A percentile compares a stretch with the other conserved stretches of the same genome.
These are phyloP conservation scores for Scomber japonicus DNA, from an alignment of 2,113 vertebrate genomes.

Conservation along the genomic window DNA sequence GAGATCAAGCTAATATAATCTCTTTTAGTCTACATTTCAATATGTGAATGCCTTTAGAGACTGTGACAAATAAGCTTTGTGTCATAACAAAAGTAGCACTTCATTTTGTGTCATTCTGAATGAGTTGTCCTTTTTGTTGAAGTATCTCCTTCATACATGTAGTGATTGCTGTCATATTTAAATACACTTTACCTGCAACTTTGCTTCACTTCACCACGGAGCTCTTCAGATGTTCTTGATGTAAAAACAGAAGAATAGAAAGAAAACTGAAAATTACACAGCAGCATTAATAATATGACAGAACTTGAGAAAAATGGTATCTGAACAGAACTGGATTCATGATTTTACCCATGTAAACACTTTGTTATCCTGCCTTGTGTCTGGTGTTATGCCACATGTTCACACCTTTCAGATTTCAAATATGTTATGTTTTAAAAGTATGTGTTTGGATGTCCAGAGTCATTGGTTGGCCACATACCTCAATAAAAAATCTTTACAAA, in stretches of 20 bases:
- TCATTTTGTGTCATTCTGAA: constrained; percentile 40
- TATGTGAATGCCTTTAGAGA: constrained; percentile 31
- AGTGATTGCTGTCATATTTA: constrained; percentile 4
- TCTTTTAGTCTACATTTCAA: constrained; percentile 25
- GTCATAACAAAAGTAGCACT: constrained; percentile 45
- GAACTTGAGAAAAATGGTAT: neutral
- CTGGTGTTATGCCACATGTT: constrained; percentile 50
- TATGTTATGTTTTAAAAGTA: constrained; percentile 19
- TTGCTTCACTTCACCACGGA: constrained; percentile 2
- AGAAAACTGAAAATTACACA: neutral
- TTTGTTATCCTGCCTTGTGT: constrained; percentile 10
- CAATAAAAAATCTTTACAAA: constrained; percentile 75
- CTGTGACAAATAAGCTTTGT: constrained; percentile 36
- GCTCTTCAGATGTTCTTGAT: constrained; percentile 2
- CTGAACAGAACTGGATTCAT: constrained; percentile 52
- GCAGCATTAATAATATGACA: neutral
- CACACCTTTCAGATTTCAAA: constrained; percentile 36
- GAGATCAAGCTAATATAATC: constrained; percentile 9
- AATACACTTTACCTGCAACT: constrained; percentile 7
- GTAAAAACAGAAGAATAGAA: neutral
- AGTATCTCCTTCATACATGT: constrained; percentile 21
- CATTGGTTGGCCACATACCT: constrained; percentile 51
- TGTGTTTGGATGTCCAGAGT: constrained; percentile 53
- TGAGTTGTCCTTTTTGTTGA: constrained; percentile 31
- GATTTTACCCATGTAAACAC: constrained; percentile 28